These are phyloP conservation scores for Chrosomus eos DNA, from an alignment of 2,797 vertebrate species.

Conservation along the genomic window DNA sequence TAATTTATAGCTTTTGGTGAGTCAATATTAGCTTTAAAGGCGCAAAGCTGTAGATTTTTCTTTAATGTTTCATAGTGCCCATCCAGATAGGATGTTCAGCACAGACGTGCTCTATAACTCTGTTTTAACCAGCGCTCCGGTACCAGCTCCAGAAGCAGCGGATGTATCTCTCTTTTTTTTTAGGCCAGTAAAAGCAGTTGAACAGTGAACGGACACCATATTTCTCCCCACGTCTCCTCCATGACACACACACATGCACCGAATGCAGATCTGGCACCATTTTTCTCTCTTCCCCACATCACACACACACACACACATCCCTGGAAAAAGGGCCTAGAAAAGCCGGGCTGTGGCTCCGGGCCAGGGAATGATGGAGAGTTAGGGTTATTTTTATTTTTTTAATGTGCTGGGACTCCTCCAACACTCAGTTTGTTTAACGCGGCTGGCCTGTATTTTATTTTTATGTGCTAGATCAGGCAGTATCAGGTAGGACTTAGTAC, in stretches of 20 bases:
- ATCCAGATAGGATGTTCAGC: not conserved
- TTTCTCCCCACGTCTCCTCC: constrained; percentile 35
- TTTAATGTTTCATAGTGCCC: constrained; percentile 21
- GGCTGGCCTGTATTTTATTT: constrained; percentile 58
- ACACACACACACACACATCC: constrained; percentile 17
- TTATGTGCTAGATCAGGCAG: constrained; percentile 52
- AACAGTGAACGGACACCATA: constrained; percentile 12
- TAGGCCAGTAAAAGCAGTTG: constrained; percentile 41
- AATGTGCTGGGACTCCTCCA: constrained; percentile 55
- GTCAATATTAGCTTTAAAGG: constrained; percentile 48
- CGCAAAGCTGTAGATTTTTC: constrained; percentile 22
- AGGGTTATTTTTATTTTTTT: constrained; percentile 56
- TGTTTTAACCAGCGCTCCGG: constrained; percentile 5
- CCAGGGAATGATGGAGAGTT: constrained; percentile 49
- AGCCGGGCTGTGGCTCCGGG: constrained; percentile 45
- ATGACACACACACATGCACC: constrained; percentile 21
- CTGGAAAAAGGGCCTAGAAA: constrained; percentile 28
- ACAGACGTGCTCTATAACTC: constrained; percentile 10
- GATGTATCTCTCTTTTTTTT: constrained; percentile 34
- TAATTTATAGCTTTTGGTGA: constrained; percentile 43
- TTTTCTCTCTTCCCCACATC: not conserved
- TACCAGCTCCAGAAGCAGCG: constrained; percentile 8
- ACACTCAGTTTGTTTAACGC: constrained; percentile 57
- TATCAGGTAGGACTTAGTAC: constrained; percentile 47
- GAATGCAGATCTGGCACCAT: not conserved